Base-by-base conservation (phyloP, 2,113 vertebrate genomes). In the Zosterops lateralis region DNA sequence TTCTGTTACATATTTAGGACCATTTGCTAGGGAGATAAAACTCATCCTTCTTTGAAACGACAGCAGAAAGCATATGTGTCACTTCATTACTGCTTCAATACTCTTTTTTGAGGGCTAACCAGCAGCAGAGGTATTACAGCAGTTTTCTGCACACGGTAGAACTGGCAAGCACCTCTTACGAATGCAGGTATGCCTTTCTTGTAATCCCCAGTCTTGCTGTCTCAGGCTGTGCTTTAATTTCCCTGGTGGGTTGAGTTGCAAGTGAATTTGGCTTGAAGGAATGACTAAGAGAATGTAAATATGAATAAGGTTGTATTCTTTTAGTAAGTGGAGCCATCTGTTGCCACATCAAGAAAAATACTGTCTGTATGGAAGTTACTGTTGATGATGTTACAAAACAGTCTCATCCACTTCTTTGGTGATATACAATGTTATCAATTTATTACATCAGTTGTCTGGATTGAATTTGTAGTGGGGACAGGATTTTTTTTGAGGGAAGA, bases 321-420 rank as follows among this genome's bases (percentile, higher is more conserved):
- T 78, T 93, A 71, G 83, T 79, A 95, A 96, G 90, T 88, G 92
- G 84, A 96, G 92, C 92, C 88, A 92, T 84, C 95, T 96, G 95
- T 93, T 92, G 85, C 86, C 65, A 84, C 34, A 67, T 86, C 21
- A 71, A 89, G 85, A 88, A 96, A 92, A 94, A 92, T 47, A 66
- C 10, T 87, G 12, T 44, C 75, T 94, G 21, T 48, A 22, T 71
- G 44, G 40, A 77, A 90, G 13, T 24, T 32, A 21, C 31, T 74
- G 14, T 36, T 86, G 60, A 61, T 70, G 31, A 54, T 40, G 38
- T 31, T 87, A 77, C 29, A 92, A 61, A 92, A 80, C 28, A 62
- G 6, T 17, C 29, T 86, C n/a, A 48, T 28, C 26, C 44, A 50
- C 15, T 83, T 61, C n/a, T 65, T 76, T 34, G 44, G 56, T 58